A percentile compares a stretch with the other conserved stretches of the same genome.
Conservation (phyloP, 2,113 vertebrate genomes). For the Dasypus novemcinctus region DNA sequence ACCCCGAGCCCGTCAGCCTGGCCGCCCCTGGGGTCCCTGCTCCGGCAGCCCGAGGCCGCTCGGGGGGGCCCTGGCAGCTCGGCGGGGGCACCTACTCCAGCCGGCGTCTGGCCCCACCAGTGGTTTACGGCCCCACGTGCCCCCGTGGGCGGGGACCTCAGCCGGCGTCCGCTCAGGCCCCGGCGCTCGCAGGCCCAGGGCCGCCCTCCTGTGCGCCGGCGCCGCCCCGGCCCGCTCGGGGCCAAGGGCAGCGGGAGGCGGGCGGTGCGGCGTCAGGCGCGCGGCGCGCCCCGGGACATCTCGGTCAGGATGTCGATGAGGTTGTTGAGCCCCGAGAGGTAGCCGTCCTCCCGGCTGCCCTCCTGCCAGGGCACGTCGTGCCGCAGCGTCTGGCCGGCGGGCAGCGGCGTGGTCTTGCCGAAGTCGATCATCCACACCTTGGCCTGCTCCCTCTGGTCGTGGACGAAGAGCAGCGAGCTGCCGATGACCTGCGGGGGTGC, state of each 20-base stretch:
- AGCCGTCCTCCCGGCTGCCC: constrained; percentile 97
- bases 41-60: not conserved
- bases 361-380: constrained; percentile 92
- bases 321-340: constrained; percentile 95
- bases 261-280: constrained; percentile 75
- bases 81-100: not conserved
- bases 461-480: constrained; percentile 98
- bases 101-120: not conserved
- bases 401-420: constrained; percentile 95
- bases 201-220: no score
- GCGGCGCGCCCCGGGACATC: constrained; percentile 81
- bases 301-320: constrained; percentile 92
- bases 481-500: constrained; percentile 91
- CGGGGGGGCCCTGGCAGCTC: not conserved
- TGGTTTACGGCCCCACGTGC: not conserved
- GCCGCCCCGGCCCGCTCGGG: no score
- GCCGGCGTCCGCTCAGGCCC: not conserved
- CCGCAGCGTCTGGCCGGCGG: constrained; percentile 91
- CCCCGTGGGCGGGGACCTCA: no score
- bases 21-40: not conserved
- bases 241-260: no score
- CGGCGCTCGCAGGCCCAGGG: not conserved
- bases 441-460: constrained; percentile 93
- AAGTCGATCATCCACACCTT: constrained; percentile 99
- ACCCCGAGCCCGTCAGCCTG: not conserved